Evolutionary conservation across 2,797 vertebrate species (phyloP).

Genomic region (Hapalemur alaotrensis): DNA sequence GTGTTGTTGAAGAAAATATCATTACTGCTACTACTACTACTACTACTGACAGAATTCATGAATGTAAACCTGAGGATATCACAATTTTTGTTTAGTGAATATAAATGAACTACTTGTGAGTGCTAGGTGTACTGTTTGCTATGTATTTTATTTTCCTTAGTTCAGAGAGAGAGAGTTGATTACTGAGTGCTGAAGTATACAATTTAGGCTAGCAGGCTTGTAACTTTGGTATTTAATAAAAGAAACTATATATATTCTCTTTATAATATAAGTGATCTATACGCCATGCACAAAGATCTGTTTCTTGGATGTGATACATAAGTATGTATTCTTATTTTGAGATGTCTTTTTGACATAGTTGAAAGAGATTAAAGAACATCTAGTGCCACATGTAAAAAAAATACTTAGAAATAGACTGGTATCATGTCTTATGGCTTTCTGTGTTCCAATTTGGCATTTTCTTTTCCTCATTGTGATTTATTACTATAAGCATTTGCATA

Average conservation of each 20-base stretch:
- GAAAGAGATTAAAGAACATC: slow-evolving; percentile 69
- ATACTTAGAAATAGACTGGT: slow-evolving; percentile 26
- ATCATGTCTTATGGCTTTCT: slow-evolving; percentile 41
- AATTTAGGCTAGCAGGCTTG: slow-evolving; percentile 71
- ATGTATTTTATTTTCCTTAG: slow-evolving; percentile 72
- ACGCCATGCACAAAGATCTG: slow-evolving; percentile 52
- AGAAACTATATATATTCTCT: slow-evolving; percentile 69
- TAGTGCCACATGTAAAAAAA: slow-evolving; percentile 69
- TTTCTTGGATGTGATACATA: slow-evolving; percentile 62
- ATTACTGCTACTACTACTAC: background rate
- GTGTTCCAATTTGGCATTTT: slow-evolving; percentile 39
- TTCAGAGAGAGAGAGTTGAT: slow-evolving; percentile 73
- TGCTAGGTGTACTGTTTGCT: slow-evolving; percentile 68
- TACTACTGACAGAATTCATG: slow-evolving; percentile 46
- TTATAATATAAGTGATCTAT: slow-evolving; percentile 67
- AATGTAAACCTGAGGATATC: slow-evolving; percentile 67
- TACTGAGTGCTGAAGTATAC: slow-evolving; percentile 61
- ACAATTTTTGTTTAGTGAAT: slow-evolving; percentile 58
- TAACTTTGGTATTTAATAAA: slow-evolving; percentile 76
- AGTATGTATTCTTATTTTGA: slow-evolving; percentile 76
- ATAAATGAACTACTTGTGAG: slow-evolving; percentile 65
- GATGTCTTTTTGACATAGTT: slow-evolving; percentile 78
- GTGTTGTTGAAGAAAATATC: slow-evolving; percentile 53
- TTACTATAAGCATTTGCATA: slow-evolving; percentile 56
- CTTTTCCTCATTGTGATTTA: slow-evolving; percentile 46